phyloP scores from a whole-genome alignment of 35 echinoderm and acorn worm genomes.

The Ptychodera flava region DNA sequence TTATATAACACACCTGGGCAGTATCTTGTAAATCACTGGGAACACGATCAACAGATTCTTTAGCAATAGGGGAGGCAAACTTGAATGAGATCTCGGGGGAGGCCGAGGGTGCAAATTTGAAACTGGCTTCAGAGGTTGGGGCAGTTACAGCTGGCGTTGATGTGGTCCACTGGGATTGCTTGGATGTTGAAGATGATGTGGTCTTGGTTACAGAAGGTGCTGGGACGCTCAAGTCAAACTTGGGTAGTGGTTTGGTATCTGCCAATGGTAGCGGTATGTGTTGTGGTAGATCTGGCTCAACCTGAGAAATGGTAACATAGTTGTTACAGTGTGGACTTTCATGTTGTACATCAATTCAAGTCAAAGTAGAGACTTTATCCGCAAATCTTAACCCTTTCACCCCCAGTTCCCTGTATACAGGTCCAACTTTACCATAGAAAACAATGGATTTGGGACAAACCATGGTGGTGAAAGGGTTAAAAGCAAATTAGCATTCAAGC shows the following conservation, averaged over 20 bases:
- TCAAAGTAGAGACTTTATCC: no score
- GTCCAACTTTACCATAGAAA: no score
- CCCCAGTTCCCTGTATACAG: no score
- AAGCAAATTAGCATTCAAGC: no score
- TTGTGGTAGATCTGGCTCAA: slow-evolving; percentile 62
- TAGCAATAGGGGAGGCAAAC: slow-evolving; percentile 46
- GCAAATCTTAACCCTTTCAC: no score
- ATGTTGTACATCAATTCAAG: no score
- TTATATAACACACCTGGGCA: background rate
- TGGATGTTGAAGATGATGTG: background rate
- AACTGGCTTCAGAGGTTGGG: no score
- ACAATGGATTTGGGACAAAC: no score
- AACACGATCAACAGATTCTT: background rate
- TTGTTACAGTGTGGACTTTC: no score
- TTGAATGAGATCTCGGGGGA: slow-evolving; percentile 14
- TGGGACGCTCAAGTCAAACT: slow-evolving; percentile 41
- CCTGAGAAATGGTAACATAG: slow-evolving; percentile 20
- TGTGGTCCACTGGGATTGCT: background rate
- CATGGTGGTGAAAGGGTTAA: no score
- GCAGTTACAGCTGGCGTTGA: slow-evolving; percentile 30
- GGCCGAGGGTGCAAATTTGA: background rate
- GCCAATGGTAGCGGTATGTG: slow-evolving; percentile 47
- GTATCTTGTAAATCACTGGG: background rate
- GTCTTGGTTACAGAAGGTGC: slow-evolving; percentile 18
- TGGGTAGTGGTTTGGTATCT: slow-evolving; percentile 34